Conservation (phyloP, 1,140 invertebrate species). For the Drosophila sechellia region DNA sequence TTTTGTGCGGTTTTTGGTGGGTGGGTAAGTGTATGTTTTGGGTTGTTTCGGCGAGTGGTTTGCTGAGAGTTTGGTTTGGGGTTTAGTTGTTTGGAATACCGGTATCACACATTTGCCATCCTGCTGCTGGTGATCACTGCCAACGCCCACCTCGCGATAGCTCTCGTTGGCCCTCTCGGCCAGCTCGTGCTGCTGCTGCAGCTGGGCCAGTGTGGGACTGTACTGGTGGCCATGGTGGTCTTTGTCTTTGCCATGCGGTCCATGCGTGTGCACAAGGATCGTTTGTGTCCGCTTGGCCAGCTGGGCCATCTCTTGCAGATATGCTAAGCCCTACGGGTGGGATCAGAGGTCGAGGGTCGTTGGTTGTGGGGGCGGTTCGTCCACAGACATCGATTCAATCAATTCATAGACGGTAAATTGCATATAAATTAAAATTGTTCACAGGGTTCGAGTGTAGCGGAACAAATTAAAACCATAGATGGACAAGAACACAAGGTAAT, state of each 20-base stretch:
- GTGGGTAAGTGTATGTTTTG: slow-evolving; percentile 50
- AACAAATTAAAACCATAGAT: slow-evolving; percentile 41
- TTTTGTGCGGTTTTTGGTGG: slow-evolving; percentile 23
- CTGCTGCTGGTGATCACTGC: slow-evolving; percentile 51
- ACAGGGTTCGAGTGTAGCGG: slow-evolving; percentile 41
- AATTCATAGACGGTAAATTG: slow-evolving; percentile 66
- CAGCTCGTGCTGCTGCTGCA: slow-evolving; percentile 60
- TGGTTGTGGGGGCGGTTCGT: slow-evolving; percentile 16
- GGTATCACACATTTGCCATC: slow-evolving; percentile 76
- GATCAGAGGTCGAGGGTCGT: slow-evolving; percentile 19
- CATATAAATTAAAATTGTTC: slow-evolving; percentile 71
- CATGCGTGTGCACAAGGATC: slow-evolving; percentile 76
- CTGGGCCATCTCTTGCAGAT: slow-evolving; percentile 82
- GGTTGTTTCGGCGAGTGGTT: slow-evolving; percentile 26
- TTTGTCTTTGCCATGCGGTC: slow-evolving; percentile 71
- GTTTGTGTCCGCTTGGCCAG: slow-evolving; percentile 78
- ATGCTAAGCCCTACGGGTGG: slow-evolving; percentile 62
- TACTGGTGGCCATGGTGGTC: slow-evolving; percentile 78
- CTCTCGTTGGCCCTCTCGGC: slow-evolving; percentile 58
- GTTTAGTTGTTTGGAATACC: slow-evolving; percentile 72
- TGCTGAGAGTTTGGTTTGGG: slow-evolving; percentile 26
- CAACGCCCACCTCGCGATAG: slow-evolving; percentile 65
- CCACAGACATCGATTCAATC: slow-evolving; percentile 31
- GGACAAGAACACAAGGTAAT: slow-evolving; percentile 52
- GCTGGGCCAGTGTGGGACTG: slow-evolving; percentile 70